These are phyloP conservation scores for Drosophila serrata DNA, from an alignment of 1,140 invertebrate genomes.

Conservation along the genomic window DNA sequence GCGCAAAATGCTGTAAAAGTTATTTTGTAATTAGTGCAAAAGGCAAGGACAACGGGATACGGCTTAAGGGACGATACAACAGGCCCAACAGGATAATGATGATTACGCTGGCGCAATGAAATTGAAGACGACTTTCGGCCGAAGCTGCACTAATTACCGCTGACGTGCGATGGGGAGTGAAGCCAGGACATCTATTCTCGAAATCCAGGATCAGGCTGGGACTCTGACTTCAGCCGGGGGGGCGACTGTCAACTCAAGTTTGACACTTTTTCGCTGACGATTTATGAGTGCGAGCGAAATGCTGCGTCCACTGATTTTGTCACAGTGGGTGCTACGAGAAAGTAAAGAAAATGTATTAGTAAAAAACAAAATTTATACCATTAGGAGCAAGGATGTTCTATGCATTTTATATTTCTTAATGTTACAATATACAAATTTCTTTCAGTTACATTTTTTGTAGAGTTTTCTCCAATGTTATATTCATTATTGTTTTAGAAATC, in stretches of 20 bases:
- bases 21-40: constrained; percentile 81
- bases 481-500: no score
- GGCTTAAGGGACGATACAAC: constrained; percentile 28
- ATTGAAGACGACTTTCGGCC: constrained; percentile 76
- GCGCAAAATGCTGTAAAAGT: constrained; percentile 56
- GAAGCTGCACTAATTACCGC: constrained; percentile 78
- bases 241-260: constrained; percentile 78
- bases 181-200: constrained; percentile 8
- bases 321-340: constrained; percentile 41
- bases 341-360: neutral
- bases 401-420: no score
- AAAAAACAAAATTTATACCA: neutral
- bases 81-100: constrained; percentile 44
- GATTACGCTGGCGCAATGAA: constrained; percentile 64
- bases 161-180: constrained; percentile 48
- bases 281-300: constrained; percentile 59
- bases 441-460: no score
- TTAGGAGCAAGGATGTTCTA: no score
- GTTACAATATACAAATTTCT: no score
- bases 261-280: constrained; percentile 79
- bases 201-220: constrained; percentile 6
- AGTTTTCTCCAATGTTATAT: no score
- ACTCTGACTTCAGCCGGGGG: constrained; percentile 7
- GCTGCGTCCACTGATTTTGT: constrained; percentile 13
- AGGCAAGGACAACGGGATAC: constrained; percentile 42